A percentile compares a stretch with the other conserved stretches of the same genome.
These are phyloP conservation scores for Leucania comma DNA, from an alignment of 2,888 invertebrate genomes.

Conservation along the genomic window DNA sequence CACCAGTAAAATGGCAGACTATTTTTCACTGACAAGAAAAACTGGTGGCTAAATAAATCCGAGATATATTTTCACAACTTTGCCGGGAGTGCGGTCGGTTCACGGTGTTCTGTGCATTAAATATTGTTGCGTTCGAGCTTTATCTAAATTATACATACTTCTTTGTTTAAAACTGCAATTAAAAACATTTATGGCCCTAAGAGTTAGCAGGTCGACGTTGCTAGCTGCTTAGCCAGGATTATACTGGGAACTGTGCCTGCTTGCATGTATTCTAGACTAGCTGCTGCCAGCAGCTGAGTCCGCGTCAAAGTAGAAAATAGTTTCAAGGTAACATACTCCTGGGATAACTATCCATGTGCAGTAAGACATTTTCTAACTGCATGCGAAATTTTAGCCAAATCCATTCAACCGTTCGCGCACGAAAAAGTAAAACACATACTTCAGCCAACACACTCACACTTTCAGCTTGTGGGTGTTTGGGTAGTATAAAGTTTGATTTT, in stretches of 20 bases:
- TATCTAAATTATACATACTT: slow-evolving; percentile 19
- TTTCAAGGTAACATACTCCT: too few species aligned
- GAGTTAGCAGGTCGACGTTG: background rate
- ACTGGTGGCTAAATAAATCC: slow-evolving; percentile 22
- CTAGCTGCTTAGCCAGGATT: background rate
- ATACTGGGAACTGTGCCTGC: background rate
- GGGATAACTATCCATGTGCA: too few species aligned
- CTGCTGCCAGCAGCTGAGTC: too few species aligned
- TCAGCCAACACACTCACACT: too few species aligned
- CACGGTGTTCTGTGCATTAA: slow-evolving; percentile 27
- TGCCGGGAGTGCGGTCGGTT: slow-evolving; percentile 8
- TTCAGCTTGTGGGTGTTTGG: too few species aligned
- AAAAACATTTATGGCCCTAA: background rate
- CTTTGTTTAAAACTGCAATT: slow-evolving; percentile 22
- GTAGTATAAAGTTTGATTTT: too few species aligned
- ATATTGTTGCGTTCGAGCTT: slow-evolving; percentile 35
- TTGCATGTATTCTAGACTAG: background rate
- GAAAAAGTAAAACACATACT: too few species aligned
- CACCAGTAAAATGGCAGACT: background rate
- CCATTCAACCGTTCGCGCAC: too few species aligned
- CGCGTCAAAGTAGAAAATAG: too few species aligned
- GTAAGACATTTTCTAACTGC: too few species aligned
- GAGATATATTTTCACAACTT: slow-evolving; percentile 39
- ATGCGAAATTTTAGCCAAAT: too few species aligned
- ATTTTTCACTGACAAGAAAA: slow-evolving; percentile 26